phyloP scores from a whole-genome alignment of 2,888 invertebrate species.

The Pristionchus mayeri region DNA sequence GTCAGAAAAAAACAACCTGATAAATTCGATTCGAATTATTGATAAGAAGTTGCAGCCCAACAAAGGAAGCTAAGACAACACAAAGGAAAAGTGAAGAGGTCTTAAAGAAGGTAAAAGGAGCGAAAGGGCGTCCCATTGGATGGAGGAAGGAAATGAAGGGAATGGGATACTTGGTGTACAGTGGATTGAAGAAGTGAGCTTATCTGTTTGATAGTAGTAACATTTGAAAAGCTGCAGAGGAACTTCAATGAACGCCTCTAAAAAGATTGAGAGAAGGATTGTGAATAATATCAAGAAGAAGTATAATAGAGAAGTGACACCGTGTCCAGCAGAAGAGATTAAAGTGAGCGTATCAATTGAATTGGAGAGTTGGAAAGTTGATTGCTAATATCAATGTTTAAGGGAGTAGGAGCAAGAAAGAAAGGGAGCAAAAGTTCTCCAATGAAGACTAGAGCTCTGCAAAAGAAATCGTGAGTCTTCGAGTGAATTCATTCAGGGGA shows the following conservation, averaged over 20 bases:
- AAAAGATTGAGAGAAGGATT: background rate
- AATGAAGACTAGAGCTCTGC: constrained; percentile 37
- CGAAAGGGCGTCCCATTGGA: background rate
- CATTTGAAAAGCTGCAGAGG: background rate
- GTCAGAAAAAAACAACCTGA: background rate
- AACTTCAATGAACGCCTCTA: background rate
- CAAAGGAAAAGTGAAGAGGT: background rate
- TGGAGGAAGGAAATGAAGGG: background rate
- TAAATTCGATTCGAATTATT: too few relatives aligned
- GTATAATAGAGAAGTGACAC: background rate
- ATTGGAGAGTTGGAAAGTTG: background rate
- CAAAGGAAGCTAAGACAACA: background rate
- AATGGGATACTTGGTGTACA: background rate
- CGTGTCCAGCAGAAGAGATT: background rate
- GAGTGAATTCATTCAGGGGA: background rate
- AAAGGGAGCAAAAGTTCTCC: constrained; percentile 24
- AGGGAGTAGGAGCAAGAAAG: background rate
- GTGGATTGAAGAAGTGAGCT: background rate
- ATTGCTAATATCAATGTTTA: background rate
- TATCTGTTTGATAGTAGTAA: background rate
- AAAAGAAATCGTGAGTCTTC: constrained; percentile 25
- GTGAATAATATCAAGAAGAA: constrained; percentile 31
- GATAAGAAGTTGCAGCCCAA: background rate
- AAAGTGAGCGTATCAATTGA: background rate
- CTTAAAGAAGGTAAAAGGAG: background rate